Evolutionary conservation across 1,140 invertebrate genomes (phyloP).

Genomic region (Drosophila orosa): DNA sequence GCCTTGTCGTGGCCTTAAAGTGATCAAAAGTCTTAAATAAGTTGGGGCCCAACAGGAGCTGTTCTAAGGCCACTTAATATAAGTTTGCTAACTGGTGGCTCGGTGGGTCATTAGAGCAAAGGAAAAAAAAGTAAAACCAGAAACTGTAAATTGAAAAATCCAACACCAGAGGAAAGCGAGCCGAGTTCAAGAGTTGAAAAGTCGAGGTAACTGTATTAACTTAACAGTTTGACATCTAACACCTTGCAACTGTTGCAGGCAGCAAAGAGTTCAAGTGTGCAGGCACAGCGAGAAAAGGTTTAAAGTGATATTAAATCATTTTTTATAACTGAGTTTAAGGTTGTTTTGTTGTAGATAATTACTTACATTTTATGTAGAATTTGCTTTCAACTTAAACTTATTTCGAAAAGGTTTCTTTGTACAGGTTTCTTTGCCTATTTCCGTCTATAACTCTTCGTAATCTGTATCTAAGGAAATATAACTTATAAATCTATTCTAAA

Average conservation of each 20-base stretch:
- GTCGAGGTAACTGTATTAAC: slow-evolving; percentile 73
- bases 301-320: too few relatives aligned
- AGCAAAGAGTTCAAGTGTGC: slow-evolving; percentile 4
- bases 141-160: slow-evolving; percentile 74
- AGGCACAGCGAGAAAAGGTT: background rate
- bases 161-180: slow-evolving; percentile 55
- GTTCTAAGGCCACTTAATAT: slow-evolving; percentile 41
- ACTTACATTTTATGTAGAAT: background rate
- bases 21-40: slow-evolving; percentile 47
- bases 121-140: slow-evolving; percentile 49
- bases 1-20: slow-evolving; percentile 63
- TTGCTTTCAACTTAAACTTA: background rate
- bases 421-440: background rate
- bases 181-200: slow-evolving; percentile 65
- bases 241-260: slow-evolving; percentile 42
- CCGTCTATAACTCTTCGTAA: background rate
- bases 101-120: slow-evolving; percentile 52
- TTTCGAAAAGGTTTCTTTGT: background rate
- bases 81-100: slow-evolving; percentile 47
- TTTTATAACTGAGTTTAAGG: background rate
- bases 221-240: slow-evolving; percentile 74
- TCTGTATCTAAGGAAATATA: too few relatives aligned
- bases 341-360: background rate
- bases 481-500: too few relatives aligned
- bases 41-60: background rate